Conservation (phyloP, 2,113 vertebrate species). For the Dermatemys mawii region DNA sequence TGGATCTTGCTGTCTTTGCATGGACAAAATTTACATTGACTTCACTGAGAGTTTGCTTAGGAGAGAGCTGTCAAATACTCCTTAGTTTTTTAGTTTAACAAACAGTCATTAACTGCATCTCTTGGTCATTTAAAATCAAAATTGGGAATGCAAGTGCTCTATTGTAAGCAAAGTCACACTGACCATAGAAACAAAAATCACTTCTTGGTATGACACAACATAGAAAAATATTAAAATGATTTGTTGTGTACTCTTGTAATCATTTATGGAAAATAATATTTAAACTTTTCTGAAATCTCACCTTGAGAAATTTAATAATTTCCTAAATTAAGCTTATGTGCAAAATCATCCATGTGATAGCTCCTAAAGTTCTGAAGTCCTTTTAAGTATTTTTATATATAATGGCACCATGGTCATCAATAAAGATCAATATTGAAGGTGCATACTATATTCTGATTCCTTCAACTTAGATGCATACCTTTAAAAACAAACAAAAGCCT, state of each 20-base stretch:
- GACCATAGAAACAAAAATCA: not conserved
- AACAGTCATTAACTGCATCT: not conserved
- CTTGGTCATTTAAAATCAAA: not conserved
- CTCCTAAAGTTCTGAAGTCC: not conserved
- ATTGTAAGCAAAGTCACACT: not conserved
- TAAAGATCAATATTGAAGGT: not conserved
- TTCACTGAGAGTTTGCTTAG: not conserved
- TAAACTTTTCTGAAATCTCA: not conserved
- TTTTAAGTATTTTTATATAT: not conserved
- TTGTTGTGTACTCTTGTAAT: not conserved
- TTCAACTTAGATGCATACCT: not conserved
- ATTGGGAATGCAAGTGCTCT: not conserved
- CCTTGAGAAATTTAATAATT: not conserved
- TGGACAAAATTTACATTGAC: not conserved
- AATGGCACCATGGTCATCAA: not conserved
- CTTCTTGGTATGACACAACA: not conserved
- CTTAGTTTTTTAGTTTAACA: not conserved
- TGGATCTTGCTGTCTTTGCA: not conserved
- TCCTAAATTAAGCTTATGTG: not conserved
- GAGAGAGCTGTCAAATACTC: not conserved
- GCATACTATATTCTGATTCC: not conserved
- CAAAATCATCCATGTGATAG: not conserved
- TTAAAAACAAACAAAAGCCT: slow-evolving; percentile 7
- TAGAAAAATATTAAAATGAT: not conserved
- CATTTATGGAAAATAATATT: not conserved